Percentiles rank a stretch among this genome's conserved stretches.
Conservation (phyloP, 2,797 vertebrate species). For the Capromys pilorides region DNA sequence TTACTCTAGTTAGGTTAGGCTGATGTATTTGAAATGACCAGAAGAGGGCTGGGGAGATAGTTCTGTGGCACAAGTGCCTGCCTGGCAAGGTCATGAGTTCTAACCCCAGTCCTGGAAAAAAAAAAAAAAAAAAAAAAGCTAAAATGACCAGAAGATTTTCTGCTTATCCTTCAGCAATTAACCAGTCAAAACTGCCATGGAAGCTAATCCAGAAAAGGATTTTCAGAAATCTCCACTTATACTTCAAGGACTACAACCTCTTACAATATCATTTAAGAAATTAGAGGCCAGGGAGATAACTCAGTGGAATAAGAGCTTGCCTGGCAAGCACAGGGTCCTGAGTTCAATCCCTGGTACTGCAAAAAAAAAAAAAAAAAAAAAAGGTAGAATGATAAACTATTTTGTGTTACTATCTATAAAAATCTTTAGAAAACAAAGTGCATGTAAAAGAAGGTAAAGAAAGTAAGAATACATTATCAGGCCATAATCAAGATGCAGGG, state of each 20-base stretch:
- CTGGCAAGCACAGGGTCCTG: too few species aligned
- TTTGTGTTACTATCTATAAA: neutral
- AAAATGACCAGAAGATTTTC: constrained; percentile 1
- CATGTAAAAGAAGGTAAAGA: neutral
- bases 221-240: neutral
- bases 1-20: neutral
- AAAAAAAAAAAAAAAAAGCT: too few species aligned
- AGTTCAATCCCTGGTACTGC: too few species aligned
- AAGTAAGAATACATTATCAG: neutral
- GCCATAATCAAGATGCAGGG: neutral
- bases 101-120: too few species aligned
- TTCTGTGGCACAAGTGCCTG: too few species aligned
- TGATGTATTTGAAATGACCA: neutral
- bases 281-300: too few species aligned
- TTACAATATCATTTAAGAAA: neutral
- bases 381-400: neutral
- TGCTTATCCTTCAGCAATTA: neutral
- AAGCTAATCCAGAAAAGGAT: neutral
- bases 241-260: neutral
- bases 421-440: neutral
- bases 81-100: too few species aligned
- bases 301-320: too few species aligned
- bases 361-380: too few species aligned
- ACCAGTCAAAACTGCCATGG: neutral
- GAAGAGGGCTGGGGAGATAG: too few species aligned